Conservation (phyloP, 2,888 invertebrate species). For the Andrena praecox region DNA sequence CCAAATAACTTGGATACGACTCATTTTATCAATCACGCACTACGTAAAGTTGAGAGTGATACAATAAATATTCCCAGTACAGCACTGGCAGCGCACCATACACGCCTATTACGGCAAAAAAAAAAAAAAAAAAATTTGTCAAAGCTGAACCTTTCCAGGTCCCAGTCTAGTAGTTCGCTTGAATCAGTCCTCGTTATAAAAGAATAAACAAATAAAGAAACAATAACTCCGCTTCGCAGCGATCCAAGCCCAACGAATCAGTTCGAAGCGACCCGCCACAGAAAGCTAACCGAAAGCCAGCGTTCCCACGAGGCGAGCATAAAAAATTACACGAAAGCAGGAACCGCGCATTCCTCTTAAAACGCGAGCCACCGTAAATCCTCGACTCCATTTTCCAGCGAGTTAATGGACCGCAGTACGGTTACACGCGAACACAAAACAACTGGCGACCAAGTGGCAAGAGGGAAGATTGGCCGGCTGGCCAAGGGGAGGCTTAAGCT, state of each 20-base stretch:
- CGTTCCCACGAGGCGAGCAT: background rate
- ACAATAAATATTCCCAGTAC: too few species aligned
- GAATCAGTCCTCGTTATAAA: too few species aligned
- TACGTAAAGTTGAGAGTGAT: too few species aligned
- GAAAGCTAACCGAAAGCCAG: background rate
- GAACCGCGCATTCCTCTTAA: constrained; percentile 9
- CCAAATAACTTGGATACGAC: too few species aligned
- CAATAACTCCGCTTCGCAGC: background rate
- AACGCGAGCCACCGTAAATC: constrained; percentile 11
- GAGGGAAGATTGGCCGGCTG: constrained; percentile 13
- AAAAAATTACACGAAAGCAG: background rate
- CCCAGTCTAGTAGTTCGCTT: too few species aligned
- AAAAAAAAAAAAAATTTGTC: too few species aligned
- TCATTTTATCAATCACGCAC: too few species aligned
- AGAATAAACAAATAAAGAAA: background rate
- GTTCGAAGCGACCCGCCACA: background rate
- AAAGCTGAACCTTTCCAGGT: too few species aligned
- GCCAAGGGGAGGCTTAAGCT: constrained; percentile 48
- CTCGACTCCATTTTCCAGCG: constrained; percentile 26
- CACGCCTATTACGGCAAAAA: too few species aligned
- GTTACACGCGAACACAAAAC: constrained; percentile 6
- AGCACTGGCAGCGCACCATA: too few species aligned
- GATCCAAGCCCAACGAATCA: background rate
- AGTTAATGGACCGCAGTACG: constrained; percentile 37
- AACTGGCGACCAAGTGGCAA: constrained; percentile 3